A percentile compares a stretch with the other conserved stretches of the same genome.
Conservation (phyloP, 2,888 invertebrate species). For the Apoda limacodes region DNA sequence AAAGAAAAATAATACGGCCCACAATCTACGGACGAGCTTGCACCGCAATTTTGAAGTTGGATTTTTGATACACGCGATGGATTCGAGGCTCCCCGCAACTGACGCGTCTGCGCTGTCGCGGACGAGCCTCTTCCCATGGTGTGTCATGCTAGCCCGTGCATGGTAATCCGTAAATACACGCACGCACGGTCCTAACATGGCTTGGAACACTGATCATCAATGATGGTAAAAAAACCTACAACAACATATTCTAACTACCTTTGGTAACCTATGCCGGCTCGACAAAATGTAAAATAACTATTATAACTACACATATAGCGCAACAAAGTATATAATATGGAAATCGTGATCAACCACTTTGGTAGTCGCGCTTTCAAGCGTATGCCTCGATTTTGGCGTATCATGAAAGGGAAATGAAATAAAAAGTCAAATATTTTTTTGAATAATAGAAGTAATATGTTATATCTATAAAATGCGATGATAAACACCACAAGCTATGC, state of each 20-base stretch:
- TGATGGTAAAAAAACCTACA: slow-evolving; percentile 45
- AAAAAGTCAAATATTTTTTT: slow-evolving; percentile 8
- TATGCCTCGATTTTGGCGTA: slow-evolving; percentile 8
- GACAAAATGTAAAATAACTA: slow-evolving; percentile 42
- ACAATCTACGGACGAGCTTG: no score
- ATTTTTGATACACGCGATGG: no score
- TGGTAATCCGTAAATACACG: no score
- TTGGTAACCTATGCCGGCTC: slow-evolving; percentile 66
- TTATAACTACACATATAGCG: slow-evolving; percentile 37
- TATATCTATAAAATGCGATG: slow-evolving; percentile 11
- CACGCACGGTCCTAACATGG: no score
- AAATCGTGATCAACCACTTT: slow-evolving; percentile 34
- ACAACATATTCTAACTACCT: slow-evolving; percentile 56
- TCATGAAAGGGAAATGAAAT: slow-evolving; percentile 2
- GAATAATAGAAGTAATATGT: slow-evolving; percentile 9
- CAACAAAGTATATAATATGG: slow-evolving; percentile 37
- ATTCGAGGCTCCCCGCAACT: no score
- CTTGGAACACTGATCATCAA: no score
- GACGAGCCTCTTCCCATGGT: no score
- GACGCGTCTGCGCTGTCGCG: no score
- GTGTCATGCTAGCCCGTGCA: no score
- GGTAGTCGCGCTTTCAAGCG: slow-evolving; percentile 23
- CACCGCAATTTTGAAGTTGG: no score
- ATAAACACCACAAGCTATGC: slow-evolving; percentile 23
- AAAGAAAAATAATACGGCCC: no score